These are phyloP conservation scores for Pollicipes pollicipes DNA, from an alignment of 1,140 invertebrate genomes.

Conservation along the genomic window DNA sequence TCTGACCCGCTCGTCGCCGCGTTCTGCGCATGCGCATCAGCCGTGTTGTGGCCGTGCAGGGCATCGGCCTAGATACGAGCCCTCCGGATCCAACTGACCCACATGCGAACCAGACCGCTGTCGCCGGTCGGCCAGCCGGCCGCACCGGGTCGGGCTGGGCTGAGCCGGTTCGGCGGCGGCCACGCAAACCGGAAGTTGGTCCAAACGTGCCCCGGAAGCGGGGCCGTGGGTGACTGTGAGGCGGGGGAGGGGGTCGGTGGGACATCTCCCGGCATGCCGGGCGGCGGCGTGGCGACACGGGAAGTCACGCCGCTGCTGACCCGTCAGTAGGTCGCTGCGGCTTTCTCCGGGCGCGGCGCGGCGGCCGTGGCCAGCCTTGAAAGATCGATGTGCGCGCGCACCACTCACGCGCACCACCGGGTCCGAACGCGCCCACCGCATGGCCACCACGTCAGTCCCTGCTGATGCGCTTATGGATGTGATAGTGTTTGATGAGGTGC, in stretches of 20 bases:
- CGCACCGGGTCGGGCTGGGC: no score
- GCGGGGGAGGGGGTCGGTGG: not conserved
- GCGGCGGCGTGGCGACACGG: not conserved
- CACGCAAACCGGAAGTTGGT: no score
- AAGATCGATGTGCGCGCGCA: not conserved
- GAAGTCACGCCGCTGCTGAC: no score
- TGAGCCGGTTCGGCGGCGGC: no score
- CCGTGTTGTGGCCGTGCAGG: not conserved
- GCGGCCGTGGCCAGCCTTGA: not conserved
- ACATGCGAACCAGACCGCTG: not conserved
- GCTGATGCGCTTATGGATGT: slow-evolving; percentile 57
- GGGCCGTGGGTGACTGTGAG: not conserved
- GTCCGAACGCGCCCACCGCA: no score
- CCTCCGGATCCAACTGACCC: not conserved
- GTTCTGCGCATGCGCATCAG: not conserved
- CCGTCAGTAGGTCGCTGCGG: not conserved
- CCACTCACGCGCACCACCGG: not conserved
- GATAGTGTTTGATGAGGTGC: slow-evolving; percentile 78
- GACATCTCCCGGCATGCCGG: not conserved
- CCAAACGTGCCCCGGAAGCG: no score
- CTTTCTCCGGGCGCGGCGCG: not conserved
- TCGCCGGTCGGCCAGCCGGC: no score
- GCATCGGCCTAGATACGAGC: not conserved
- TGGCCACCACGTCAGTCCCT: slow-evolving; percentile 30
- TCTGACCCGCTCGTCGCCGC: not conserved